These are phyloP conservation scores for Ptychadena robeensis DNA, from an alignment of 2,797 vertebrate species.

Conservation along the genomic window DNA sequence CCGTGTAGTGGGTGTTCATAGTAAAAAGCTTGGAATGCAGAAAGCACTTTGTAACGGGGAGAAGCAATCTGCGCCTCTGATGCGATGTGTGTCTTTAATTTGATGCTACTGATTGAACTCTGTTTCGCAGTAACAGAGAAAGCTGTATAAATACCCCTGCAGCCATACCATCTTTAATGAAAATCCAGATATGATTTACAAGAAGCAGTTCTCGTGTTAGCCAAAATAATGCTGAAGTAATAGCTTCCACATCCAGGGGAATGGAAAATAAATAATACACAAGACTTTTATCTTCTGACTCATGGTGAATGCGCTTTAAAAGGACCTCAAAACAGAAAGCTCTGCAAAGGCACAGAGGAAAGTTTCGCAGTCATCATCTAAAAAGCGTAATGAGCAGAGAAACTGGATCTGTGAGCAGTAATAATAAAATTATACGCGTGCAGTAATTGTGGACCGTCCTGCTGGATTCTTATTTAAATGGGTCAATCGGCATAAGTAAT, in stretches of 20 bases:
- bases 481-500: background rate
- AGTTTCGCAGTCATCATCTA: background rate
- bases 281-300: constrained; percentile 22
- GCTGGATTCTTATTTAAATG: background rate
- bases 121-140: constrained; percentile 50
- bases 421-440: too few species aligned
- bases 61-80: constrained; percentile 33
- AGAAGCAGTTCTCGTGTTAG: constrained; percentile 39
- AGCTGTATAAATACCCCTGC: constrained; percentile 53
- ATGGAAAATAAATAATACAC: constrained; percentile 46
- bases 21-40: constrained; percentile 9
- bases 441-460: background rate
- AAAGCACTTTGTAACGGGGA: constrained; percentile 51
- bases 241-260: constrained; percentile 54
- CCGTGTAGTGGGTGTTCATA: constrained; percentile 15
- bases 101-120: constrained; percentile 60
- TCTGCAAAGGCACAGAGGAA: background rate
- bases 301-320: constrained; percentile 19
- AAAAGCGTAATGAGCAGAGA: background rate
- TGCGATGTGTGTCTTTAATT: constrained; percentile 54
- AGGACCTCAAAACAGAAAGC: constrained; percentile 10
- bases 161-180: constrained; percentile 56
- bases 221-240: constrained; percentile 56
- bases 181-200: constrained; percentile 60
- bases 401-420: background rate